These are phyloP conservation scores for Myotis vivesi DNA, from an alignment of 2,797 vertebrate species.

Conservation along the genomic window DNA sequence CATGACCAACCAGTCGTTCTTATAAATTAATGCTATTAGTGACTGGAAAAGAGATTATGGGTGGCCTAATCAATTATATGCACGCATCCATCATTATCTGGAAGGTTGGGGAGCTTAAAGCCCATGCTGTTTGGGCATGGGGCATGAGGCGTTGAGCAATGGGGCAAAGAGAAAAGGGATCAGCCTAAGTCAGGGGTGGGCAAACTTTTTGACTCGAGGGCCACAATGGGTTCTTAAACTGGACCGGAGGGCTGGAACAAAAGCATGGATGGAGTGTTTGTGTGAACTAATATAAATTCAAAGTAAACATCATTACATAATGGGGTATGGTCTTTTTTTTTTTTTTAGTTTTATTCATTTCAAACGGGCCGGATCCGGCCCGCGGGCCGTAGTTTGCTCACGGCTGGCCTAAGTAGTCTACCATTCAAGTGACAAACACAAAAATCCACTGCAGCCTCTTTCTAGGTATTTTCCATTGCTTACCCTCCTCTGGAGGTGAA, in stretches of 20 bases:
- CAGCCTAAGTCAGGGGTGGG: background rate
- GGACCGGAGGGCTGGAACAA: too few relatives aligned
- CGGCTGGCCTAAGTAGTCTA: background rate
- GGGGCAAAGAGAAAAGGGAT: background rate
- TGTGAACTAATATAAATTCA: too few relatives aligned
- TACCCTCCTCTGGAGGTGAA: background rate
- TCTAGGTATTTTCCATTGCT: background rate
- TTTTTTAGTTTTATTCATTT: too few relatives aligned
- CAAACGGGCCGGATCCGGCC: too few relatives aligned
- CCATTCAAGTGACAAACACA: background rate
- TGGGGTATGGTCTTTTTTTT: too few relatives aligned
- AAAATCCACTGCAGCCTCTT: accelerated
- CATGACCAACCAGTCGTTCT: background rate
- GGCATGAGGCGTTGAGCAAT: accelerated
- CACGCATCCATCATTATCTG: background rate
- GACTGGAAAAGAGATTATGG: background rate
- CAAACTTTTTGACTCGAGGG: too few relatives aligned
- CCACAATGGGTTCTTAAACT: too few relatives aligned
- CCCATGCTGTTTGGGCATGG: background rate
- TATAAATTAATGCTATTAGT: background rate
- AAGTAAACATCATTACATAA: too few relatives aligned
- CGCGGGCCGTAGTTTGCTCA: too few relatives aligned
- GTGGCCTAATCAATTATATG: background rate
- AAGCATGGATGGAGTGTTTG: too few relatives aligned
- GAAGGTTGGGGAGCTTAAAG: background rate